Evolutionary conservation across 2,888 invertebrate species (phyloP).

Genomic region (Chalcosyrphus nemorum): DNA sequence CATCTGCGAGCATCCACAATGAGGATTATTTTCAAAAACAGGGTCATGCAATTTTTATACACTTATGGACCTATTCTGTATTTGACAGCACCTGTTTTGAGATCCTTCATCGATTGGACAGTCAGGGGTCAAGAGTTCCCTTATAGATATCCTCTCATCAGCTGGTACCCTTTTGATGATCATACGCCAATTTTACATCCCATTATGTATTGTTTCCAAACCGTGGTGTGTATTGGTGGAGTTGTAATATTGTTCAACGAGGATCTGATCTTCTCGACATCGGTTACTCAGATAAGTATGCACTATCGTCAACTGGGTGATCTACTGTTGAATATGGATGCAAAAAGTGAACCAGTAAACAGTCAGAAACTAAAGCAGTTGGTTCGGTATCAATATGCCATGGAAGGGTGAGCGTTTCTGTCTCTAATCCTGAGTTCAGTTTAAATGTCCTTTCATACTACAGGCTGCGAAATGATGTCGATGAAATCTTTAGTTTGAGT

Average conservation of each 20-base stretch:
- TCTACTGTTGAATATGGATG: constrained; percentile 11
- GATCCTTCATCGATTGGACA: neutral
- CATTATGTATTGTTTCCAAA: constrained; percentile 2
- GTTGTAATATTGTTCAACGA: constrained; percentile 3
- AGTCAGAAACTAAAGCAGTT: neutral
- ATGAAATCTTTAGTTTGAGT: too few species aligned
- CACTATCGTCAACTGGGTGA: constrained; percentile 27
- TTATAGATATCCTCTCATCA: neutral
- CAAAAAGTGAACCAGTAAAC: neutral
- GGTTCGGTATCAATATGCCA: constrained; percentile 20
- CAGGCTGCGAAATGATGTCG: too few species aligned
- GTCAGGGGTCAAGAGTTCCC: neutral
- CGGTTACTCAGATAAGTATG: constrained; percentile 32
- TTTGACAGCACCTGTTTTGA: neutral
- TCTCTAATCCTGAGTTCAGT: too few species aligned
- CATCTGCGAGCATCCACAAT: neutral
- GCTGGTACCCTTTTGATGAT: constrained; percentile 4
- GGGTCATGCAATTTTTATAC: neutral
- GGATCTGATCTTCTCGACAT: constrained; percentile 20
- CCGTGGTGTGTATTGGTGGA: neutral
- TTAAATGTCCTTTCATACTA: too few species aligned
- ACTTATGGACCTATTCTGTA: neutral
- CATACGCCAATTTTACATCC: neutral
- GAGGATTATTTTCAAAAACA: neutral
- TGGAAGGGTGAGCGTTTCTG: constrained; percentile 38